These are phyloP conservation scores for Falcunculus frontatus DNA, from an alignment of 2,113 vertebrate species.

Conservation along the genomic window DNA sequence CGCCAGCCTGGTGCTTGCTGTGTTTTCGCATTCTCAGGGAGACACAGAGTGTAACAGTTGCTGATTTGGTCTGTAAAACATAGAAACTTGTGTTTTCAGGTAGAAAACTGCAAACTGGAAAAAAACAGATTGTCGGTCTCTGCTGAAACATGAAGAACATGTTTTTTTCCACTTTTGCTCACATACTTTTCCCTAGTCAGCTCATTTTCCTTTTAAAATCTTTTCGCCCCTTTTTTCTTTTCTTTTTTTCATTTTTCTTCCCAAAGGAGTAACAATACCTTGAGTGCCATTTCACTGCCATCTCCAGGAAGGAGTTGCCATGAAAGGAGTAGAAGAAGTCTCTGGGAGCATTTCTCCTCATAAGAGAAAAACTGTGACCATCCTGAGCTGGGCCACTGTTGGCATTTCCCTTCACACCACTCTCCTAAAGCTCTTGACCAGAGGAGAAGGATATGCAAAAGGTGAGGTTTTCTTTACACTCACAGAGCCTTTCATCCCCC, in stretches of 20 bases:
- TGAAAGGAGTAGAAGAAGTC: not conserved
- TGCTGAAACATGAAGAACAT: not conserved
- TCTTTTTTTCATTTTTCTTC: fast-evolving
- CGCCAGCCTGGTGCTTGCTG: not conserved
- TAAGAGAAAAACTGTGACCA: not conserved
- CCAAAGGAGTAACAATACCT: not conserved
- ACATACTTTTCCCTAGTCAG: not conserved
- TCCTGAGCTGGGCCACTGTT: not conserved
- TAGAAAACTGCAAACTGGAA: not conserved
- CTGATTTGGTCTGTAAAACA: not conserved
- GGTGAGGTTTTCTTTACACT: not conserved
- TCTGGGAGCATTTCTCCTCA: not conserved
- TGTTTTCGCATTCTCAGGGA: not conserved
- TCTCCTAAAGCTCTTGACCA: not conserved
- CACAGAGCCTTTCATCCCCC: not conserved
- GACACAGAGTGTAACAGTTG: not conserved
- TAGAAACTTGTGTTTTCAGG: not conserved
- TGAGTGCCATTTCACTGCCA: not conserved
- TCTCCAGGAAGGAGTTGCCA: not conserved
- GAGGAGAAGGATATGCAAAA: not conserved
- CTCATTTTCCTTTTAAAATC: not conserved
- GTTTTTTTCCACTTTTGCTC: not conserved
- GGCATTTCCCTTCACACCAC: not conserved
- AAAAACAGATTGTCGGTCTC: not conserved
- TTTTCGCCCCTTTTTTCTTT: fast-evolving